Percentiles rank a stretch among this genome's conserved stretches.
phyloP scores from a whole-genome alignment of 2,888 invertebrate genomes.

The Eucriotettix oculatus region DNA sequence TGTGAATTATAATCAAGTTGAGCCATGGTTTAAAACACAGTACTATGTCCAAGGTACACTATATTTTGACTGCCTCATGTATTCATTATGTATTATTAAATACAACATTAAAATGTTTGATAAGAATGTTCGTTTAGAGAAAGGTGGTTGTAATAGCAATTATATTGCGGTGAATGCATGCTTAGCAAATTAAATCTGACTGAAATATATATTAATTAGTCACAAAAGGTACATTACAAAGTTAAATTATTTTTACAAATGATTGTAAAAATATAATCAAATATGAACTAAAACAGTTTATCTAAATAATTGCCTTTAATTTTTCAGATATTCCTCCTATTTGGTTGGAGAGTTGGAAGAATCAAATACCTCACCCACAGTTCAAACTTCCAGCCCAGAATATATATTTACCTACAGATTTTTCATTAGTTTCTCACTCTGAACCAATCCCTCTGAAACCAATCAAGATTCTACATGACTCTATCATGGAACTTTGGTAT shows the following conservation, averaged over 20 bases:
- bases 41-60: constrained; percentile 38
- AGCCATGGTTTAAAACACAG: constrained; percentile 72
- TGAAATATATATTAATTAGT: too few relatives aligned
- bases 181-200: too few relatives aligned
- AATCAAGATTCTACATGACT: constrained; percentile 35
- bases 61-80: too few relatives aligned
- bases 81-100: too few relatives aligned
- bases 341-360: constrained; percentile 47
- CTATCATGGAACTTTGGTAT: constrained; percentile 59
- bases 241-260: too few relatives aligned
- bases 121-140: too few relatives aligned
- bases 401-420: constrained; percentile 54
- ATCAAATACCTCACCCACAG: constrained; percentile 33
- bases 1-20: constrained; percentile 41
- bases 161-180: too few relatives aligned
- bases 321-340: constrained; percentile 37
- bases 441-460: constrained; percentile 31
- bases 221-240: too few relatives aligned
- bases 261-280: too few relatives aligned
- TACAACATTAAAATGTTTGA: too few relatives aligned
- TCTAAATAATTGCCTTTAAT: background rate
- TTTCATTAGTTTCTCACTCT: constrained; percentile 32
- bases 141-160: too few relatives aligned
- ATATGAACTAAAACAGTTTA: background rate
- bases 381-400: constrained; percentile 57